These are phyloP conservation scores for Pelodytes ibericus DNA, from an alignment of 2,797 vertebrate species.

Conservation along the genomic window DNA sequence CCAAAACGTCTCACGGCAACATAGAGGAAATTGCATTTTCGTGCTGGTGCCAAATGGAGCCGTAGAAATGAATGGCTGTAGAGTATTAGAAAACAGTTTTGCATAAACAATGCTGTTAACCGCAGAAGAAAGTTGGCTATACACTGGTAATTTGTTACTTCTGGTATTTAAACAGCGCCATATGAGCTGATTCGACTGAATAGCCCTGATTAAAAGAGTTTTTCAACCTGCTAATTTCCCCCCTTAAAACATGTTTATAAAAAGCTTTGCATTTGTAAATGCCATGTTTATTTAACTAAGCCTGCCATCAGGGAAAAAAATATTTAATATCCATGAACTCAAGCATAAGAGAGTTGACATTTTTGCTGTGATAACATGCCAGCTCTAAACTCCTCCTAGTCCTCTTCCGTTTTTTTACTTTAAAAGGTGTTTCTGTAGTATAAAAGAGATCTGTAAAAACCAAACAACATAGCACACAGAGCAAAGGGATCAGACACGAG, in stretches of 20 bases:
- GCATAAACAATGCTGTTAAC: slow-evolving; percentile 52
- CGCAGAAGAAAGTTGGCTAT: slow-evolving; percentile 52
- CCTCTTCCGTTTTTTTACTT: slow-evolving; percentile 28
- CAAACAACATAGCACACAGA: background rate
- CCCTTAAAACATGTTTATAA: slow-evolving; percentile 59
- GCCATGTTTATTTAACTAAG: slow-evolving; percentile 60
- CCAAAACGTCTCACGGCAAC: slow-evolving; percentile 32
- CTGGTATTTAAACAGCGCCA: slow-evolving; percentile 58
- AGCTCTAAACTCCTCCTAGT: slow-evolving; percentile 32
- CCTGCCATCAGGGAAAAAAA: slow-evolving; percentile 51
- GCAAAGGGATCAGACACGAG: background rate
- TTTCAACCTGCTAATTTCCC: slow-evolving; percentile 60
- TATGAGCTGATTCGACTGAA: slow-evolving; percentile 61
- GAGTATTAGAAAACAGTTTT: slow-evolving; percentile 59
- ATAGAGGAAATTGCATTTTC: slow-evolving; percentile 57
- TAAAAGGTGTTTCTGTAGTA: slow-evolving; percentile 18
- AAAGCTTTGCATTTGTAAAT: slow-evolving; percentile 51
- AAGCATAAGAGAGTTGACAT: slow-evolving; percentile 57
- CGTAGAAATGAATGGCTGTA: slow-evolving; percentile 49
- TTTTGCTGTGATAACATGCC: slow-evolving; percentile 57
- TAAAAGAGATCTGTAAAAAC: slow-evolving; percentile 9
- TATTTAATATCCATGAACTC: slow-evolving; percentile 56
- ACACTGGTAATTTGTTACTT: slow-evolving; percentile 58
- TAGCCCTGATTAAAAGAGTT: slow-evolving; percentile 59
- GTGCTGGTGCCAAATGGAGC: slow-evolving; percentile 39